Base-by-base conservation (phyloP, 1,140 invertebrate species). In the Spodoptera frugiperda region DNA sequence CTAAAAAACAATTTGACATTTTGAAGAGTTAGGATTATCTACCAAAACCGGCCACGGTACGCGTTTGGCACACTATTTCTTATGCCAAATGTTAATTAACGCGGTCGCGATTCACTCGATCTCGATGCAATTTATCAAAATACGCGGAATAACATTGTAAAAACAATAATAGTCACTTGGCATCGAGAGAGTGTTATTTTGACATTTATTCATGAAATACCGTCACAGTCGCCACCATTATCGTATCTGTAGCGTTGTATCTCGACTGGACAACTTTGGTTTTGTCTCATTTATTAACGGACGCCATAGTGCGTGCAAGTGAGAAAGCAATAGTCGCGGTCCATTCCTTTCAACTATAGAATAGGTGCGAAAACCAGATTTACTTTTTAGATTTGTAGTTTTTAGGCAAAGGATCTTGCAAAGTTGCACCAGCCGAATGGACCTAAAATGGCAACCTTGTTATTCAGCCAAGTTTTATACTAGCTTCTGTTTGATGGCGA, bases 141-240 rank as follows among this genome's bases (percentile, higher is more conserved):
- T 83, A 79, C 78, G 75, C 51, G 54, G 74, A 78, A 80, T 84
- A 88, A 84, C 79, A 84, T 79, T 63, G 54, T 82, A 89, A 91
- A 75, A 91, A 91, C 87, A 91, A 91, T 84, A 77, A 82, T 82
- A 88, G 77, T 89, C 89, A 87, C 87, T 89, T 91, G 78, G 89
- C 89, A 91, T 90, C 87, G 84, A 93, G 88, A 91, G 91, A 91
- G 87, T 25, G 25, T 88, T 92, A 90, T 91, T 92, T 91, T 92
- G 91, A 92, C 91, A 83, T 87, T 88, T 88, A 76, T 76, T 61
- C 68, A 78, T 55, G 74, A 79, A 76, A 65, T 75, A 54, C 57
- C 72, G 72, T 75, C 72, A 75, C 72, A 75, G 59, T 30, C 19
- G 54, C 19, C 30, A 49, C 68, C 48, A 59, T 49, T 73, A 30